These are phyloP conservation scores for Drosophila azteca DNA, from an alignment of 1,140 invertebrate species.

Conservation along the genomic window DNA sequence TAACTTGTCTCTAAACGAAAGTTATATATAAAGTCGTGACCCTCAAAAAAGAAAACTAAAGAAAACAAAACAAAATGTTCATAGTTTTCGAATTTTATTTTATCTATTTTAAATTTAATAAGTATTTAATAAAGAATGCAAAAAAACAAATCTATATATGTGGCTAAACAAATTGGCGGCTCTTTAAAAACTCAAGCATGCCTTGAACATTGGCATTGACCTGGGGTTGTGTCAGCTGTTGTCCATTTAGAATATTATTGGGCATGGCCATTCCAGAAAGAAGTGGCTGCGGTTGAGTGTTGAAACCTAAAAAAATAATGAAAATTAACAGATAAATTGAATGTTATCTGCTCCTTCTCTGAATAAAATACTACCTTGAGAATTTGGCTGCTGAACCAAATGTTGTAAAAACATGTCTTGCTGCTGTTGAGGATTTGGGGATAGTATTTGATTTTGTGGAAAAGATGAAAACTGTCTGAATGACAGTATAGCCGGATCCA, in stretches of 20 bases:
- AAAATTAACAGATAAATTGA: conserved; percentile 4
- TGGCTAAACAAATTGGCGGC: conserved; percentile 80
- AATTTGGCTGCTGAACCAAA: conserved; percentile 74
- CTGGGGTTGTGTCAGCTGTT: conserved; percentile 70
- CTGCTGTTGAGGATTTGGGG: conserved; percentile 66
- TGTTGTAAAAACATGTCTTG: conserved; percentile 76
- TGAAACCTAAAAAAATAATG: conserved; percentile 56
- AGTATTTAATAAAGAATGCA: conserved; percentile 71
- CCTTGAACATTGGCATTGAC: conserved; percentile 83
- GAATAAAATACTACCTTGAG: conserved; percentile 41
- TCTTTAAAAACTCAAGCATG: conserved; percentile 83
- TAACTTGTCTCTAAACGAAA: too few relatives aligned
- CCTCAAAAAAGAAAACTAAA: too few relatives aligned
- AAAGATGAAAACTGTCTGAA: conserved; percentile 82
- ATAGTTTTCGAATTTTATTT: conserved; percentile 75
- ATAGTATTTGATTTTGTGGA: conserved; percentile 73
- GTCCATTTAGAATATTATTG: conserved; percentile 73
- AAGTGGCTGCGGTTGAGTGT: conserved; percentile 63
- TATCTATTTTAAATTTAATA: conserved; percentile 70
- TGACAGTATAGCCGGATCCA: conserved; percentile 83
- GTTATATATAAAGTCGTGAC: too few relatives aligned
- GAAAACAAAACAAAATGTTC: conserved; percentile 2
- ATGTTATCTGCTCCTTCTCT: background rate
- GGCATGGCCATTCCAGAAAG: conserved; percentile 70
- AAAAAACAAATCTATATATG: conserved; percentile 69